Conservation (phyloP, 2,888 invertebrate genomes). For the Digitonthophagus gazella region DNA sequence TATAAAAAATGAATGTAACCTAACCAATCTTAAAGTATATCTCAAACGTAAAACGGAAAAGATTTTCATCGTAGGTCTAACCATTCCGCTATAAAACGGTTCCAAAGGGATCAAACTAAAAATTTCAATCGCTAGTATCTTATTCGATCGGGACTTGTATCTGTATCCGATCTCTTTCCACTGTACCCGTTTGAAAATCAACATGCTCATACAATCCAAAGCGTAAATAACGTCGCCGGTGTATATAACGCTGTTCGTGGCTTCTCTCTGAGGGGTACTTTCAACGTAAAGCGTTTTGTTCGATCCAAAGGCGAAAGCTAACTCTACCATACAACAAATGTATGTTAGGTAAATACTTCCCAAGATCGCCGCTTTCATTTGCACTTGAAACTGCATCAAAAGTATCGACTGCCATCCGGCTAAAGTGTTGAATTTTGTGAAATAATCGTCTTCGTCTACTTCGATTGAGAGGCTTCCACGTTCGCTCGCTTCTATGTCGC, state of each 20-base stretch:
- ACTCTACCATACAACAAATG: constrained; percentile 19
- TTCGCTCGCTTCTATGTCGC: not conserved
- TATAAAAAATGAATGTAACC: constrained; percentile 15
- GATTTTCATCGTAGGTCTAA: constrained; percentile 3
- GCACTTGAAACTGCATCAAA: constrained; percentile 20
- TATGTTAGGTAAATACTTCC: constrained; percentile 24
- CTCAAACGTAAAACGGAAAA: constrained; percentile 20
- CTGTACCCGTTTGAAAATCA: constrained; percentile 21
- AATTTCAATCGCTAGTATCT: constrained; percentile 16
- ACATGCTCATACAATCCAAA: constrained; percentile 23
- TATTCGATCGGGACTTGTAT: constrained; percentile 3
- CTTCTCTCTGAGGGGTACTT: not conserved
- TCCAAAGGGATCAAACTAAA: constrained; percentile 22
- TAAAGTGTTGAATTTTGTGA: constrained; percentile 8
- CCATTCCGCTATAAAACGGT: constrained; percentile 14
- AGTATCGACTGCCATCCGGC: constrained; percentile 19
- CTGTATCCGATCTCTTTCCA: constrained; percentile 7
- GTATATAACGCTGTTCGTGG: constrained; percentile 16
- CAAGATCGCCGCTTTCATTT: constrained; percentile 13
- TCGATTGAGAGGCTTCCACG: not conserved
- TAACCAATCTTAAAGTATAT: constrained; percentile 19
- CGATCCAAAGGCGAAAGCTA: constrained; percentile 16
- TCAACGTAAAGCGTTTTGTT: not conserved
- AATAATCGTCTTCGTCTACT: constrained; percentile 18
- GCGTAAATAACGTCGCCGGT: constrained; percentile 25